Evolutionary conservation across 1,140 invertebrate genomes (phyloP).

Genomic region (Drosophila guanche): DNA sequence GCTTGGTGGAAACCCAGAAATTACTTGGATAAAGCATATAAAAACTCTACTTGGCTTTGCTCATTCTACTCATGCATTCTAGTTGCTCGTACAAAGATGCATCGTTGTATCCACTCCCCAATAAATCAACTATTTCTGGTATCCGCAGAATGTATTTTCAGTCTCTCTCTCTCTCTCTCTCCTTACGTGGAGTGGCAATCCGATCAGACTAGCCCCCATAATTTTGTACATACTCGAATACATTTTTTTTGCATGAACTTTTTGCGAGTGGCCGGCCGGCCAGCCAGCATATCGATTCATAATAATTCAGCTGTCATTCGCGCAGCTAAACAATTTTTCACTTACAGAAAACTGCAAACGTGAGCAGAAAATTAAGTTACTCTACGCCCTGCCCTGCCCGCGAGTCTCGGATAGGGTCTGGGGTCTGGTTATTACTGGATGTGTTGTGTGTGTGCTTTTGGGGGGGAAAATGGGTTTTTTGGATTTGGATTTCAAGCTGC

Average conservation of each 20-base stretch:
- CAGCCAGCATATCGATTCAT: constrained; percentile 75
- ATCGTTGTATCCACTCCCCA: too few species aligned
- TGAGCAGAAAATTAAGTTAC: constrained; percentile 81
- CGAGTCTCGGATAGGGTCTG: constrained; percentile 35
- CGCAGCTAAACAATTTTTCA: constrained; percentile 75
- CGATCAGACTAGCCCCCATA: constrained; percentile 38
- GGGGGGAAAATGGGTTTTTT: constrained; percentile 28
- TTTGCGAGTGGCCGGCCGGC: constrained; percentile 27
- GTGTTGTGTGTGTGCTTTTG: constrained; percentile 15
- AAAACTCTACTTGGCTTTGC: too few species aligned
- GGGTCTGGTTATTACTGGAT: constrained; percentile 23
- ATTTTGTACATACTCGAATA: constrained; percentile 12
- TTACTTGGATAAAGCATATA: too few species aligned
- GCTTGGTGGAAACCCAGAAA: too few species aligned
- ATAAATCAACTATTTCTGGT: too few species aligned
- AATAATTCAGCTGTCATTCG: constrained; percentile 82
- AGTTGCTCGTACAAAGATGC: too few species aligned
- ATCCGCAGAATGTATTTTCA: too few species aligned
- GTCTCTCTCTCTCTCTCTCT: too few species aligned
- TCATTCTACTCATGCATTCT: too few species aligned
- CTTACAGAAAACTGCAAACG: constrained; percentile 74
- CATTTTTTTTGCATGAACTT: constrained; percentile 16
- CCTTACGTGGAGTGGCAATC: too few species aligned
- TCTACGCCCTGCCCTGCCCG: constrained; percentile 21
- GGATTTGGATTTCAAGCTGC: constrained; percentile 74